Evolutionary conservation across 2,888 invertebrate genomes (phyloP), one percentile per base, ranked within the genome.

Genomic region (Apantesis nais): DNA sequence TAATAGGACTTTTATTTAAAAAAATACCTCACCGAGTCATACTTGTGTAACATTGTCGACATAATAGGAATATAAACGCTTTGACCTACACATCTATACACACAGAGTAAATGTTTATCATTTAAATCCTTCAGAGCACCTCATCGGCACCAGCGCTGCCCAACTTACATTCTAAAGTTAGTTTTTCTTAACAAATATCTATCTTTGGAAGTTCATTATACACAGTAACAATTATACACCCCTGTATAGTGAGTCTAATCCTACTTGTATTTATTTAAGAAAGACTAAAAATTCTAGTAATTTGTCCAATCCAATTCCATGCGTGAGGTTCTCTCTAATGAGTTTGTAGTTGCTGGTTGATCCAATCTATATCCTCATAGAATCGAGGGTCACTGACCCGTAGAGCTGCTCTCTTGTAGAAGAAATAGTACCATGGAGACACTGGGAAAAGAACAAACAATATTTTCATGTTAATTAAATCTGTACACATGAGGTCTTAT

Each of bases 381-480:
- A 98, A 98, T 77, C 98, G 96, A 25, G 98, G 98, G 94, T 99
- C 99, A 81, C 97, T 97, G 75, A 99, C 97, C 79, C 97, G 96
- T 74, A 99, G 95, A 3, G 98, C 97, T 34, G 99, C 97, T 80
- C 98, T 96, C 93, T 99, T 99, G 94, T 98, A 98, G 84, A 97
- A 96, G 89, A 98, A 98, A 89, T 99, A 99, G 92, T 99, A 98
- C 77, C 98, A 95, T 41, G 98, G 97, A 34, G 98, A 97, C 90
- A 97, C 98, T 98, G 95, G 82, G 93, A 95, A 88, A 68, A 37
- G 19, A 25, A 29, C 2, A 34, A 52, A 65, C n/a, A 52, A 41
- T 29, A 25, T n/a, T 31, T 16, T 8, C 31, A 64, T 5, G 14
- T 58, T 29, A 29, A 58, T 29, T 29, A 25, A 29, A 58, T 55